Evolutionary conservation across 1,140 invertebrate species (phyloP), one percentile per base, ranked within the genome.

Genomic region (Trichomalopsis sarcophagae): DNA sequence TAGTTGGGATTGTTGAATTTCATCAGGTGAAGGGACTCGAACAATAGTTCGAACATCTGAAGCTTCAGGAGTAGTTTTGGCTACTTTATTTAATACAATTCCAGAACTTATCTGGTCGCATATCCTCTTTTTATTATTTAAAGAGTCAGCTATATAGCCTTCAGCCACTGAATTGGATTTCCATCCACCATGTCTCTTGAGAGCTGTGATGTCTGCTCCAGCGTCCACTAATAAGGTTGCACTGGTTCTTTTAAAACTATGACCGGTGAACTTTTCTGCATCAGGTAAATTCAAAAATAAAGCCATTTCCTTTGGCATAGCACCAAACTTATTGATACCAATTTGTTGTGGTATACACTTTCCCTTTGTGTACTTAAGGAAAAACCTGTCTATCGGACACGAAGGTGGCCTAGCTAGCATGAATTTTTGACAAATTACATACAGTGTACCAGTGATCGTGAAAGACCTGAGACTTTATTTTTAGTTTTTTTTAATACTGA

Each of bases 231-330:
- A 44, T 44, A 44, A 10, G 40, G 40, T 44, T 5, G 40, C 40
- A 10, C 4, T 5, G 3, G 40, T 5, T 10, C 40, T 44, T 10
- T 10, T 44, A 44, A 44, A 44, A 6, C 36, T 40, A 69, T 87
- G 84, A 0, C 83, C 85, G 23, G 83, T 87, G 47, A 83, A 87
- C 23, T 2, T n/a, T n/a, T 86, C 36, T 0, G 50, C 36, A 66
- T 86, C 30, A 13, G 62, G 82, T 13, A 86, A 50, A 50, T 74
- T 44, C 33, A 87, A 84, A 84, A 55, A 86, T 0, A 7, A 23
- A 5, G 84, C 87, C 23, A 87, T 82, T 30, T 86, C 73, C 36
- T 75, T 81, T 47, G 87, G 85, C 78, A 87, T 84, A 14, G 71
- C 1, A 68, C 77, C 78, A 85, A 87, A 84, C 78, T 86, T 81